These are phyloP conservation scores for Panulirus ornatus DNA, from an alignment of 1,140 invertebrate genomes.

Conservation along the genomic window DNA sequence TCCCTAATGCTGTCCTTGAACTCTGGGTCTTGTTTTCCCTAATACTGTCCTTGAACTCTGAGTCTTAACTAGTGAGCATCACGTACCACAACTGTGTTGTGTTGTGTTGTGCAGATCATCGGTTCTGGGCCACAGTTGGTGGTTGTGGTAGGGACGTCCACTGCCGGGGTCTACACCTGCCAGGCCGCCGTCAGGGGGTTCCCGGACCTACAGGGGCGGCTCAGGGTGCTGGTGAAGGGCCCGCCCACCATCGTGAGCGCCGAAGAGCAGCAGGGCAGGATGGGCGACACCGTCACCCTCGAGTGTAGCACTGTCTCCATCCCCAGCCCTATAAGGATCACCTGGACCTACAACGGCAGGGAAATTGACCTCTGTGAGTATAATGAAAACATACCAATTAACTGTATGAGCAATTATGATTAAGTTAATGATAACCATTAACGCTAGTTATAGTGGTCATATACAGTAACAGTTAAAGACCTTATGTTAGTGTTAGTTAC, in stretches of 20 bases:
- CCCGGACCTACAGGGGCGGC: conserved; percentile 27
- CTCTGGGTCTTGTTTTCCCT: too few species aligned
- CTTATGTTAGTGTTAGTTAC: too few species aligned
- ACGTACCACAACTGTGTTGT: neutral
- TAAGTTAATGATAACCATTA: too few species aligned
- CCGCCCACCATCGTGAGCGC: conserved; percentile 49
- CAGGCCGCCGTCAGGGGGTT: conserved; percentile 44
- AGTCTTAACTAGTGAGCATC: too few species aligned
- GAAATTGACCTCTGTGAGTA: too few species aligned
- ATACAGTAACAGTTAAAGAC: too few species aligned
- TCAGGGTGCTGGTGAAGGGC: conserved; percentile 45
- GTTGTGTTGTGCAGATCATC: conserved; percentile 35
- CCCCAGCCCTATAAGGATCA: conserved; percentile 52
- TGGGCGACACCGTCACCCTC: conserved; percentile 46
- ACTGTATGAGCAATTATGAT: too few species aligned
- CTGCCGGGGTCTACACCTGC: conserved; percentile 39
- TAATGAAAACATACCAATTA: too few species aligned
- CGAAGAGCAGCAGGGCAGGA: conserved; percentile 41
- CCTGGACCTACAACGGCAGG: conserved; percentile 53
- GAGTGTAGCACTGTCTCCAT: conserved; percentile 56
- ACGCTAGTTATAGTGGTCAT: too few species aligned
- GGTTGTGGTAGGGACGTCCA: conserved; percentile 22
- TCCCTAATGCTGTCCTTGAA: too few species aligned
- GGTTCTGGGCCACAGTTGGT: conserved; percentile 5
- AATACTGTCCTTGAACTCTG: too few species aligned